phyloP scores from a whole-genome alignment of 2,113 vertebrate species.

The Vombatus ursinus region DNA sequence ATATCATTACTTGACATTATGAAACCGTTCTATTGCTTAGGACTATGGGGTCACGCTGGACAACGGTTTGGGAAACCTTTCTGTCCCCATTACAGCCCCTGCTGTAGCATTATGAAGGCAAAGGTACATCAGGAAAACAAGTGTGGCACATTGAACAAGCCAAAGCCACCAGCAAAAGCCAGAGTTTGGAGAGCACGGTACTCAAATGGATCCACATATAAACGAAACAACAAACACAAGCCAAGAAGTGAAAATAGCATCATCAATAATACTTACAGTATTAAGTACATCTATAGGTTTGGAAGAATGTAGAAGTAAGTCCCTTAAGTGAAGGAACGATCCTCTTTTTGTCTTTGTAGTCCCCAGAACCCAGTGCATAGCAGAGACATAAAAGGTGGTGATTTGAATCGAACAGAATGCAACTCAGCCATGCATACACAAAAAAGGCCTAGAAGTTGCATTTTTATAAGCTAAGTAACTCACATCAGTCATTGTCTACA shows the following conservation, averaged over 20 bases:
- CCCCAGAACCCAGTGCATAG: neutral
- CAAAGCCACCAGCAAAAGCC: slow-evolving; percentile 5
- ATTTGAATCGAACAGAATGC: neutral
- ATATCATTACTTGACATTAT: neutral
- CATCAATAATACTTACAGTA: neutral
- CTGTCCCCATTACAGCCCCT: neutral
- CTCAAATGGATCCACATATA: neutral
- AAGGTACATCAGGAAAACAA: neutral
- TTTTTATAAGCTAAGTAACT: neutral
- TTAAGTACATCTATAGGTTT: neutral
- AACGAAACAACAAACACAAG: neutral
- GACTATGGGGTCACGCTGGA: slow-evolving; percentile 3
- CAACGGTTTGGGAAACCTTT: slow-evolving; percentile 2
- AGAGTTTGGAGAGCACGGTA: neutral
- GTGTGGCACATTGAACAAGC: neutral
- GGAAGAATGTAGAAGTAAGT: neutral
- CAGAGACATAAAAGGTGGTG: neutral
- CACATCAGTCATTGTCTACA: neutral
- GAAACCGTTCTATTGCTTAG: slow-evolving; percentile 7
- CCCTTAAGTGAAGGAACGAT: neutral
- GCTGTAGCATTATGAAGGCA: neutral
- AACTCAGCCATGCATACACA: neutral
- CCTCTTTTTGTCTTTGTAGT: neutral
- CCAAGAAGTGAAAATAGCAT: neutral
- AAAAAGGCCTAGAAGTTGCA: neutral